Conservation (phyloP, 2,113 vertebrate genomes). For the Chlamydotis undulata region DNA sequence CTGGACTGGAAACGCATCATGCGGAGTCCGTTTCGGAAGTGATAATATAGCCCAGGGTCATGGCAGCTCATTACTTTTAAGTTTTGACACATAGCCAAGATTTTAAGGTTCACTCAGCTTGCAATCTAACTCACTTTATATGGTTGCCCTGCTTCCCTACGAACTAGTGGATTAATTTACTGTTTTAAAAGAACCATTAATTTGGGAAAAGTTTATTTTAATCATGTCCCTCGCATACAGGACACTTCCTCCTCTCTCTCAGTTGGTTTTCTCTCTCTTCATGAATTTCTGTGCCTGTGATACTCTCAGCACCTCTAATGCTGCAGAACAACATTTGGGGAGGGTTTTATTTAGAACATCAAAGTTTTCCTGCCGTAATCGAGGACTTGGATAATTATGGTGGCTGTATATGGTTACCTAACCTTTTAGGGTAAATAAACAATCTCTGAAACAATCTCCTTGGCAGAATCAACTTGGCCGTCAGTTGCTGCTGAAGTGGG, state of each 20-base stretch:
- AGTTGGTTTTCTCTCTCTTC: not conserved
- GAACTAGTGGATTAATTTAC: not conserved
- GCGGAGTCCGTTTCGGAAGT: not conserved
- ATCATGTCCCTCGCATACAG: not conserved
- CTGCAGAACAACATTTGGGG: not conserved
- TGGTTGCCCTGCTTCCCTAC: not conserved
- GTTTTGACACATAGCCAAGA: slow-evolving; percentile 41
- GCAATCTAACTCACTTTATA: slow-evolving; percentile 9
- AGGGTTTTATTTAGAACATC: not conserved
- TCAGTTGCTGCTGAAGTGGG: slow-evolving; percentile 5
- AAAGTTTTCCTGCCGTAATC: not conserved
- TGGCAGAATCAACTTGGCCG: not conserved
- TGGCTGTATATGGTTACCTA: not conserved
- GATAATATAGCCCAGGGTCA: not conserved
- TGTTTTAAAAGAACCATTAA: not conserved
- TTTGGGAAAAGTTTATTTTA: not conserved
- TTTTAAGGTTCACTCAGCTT: not conserved
- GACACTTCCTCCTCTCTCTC: not conserved
- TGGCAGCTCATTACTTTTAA: slow-evolving; percentile 8
- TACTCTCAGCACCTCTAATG: not conserved
- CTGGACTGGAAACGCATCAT: not conserved
- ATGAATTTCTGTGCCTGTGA: not conserved
- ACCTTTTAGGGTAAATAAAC: slow-evolving; percentile 4
- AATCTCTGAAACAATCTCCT: not conserved
- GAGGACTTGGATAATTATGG: not conserved